Base-by-base conservation (phyloP, 1,140 invertebrate genomes). In the Acromyrmex echinatior region DNA sequence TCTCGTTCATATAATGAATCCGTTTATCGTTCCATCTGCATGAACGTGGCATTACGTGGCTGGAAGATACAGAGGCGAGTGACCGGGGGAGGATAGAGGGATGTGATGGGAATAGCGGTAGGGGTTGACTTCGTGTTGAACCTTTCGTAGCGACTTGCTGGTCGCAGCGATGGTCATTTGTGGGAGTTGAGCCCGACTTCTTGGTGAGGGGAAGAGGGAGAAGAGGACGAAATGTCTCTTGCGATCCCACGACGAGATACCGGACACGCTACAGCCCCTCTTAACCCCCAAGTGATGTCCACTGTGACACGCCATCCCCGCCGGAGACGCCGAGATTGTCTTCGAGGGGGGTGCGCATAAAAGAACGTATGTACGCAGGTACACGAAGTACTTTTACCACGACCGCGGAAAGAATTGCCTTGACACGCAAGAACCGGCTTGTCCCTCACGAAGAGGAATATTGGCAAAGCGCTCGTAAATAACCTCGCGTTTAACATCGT, bases 161-260 rank as follows among this genome's bases (percentile, higher is more conserved):
- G 89, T 82, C 86, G 89, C 87, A 91, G 79, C 93, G 94, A 95
- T 95, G 95, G 95, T 95, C 95, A 95, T 95, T 95, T 95, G 93
- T 92, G 92, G 94, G 88, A 91, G 88, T 88, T 87, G 88, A 90
- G 90, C 87, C 89, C 89, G 90, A 90, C 87, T 92, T 88, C 86
- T 86, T 51, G 77, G 76, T 18, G 39, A 25, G 28, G 39, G 80
- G 56, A 31, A 62, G 56, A 31, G 80, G 12, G 68, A 49, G 70
- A 51, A 71, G 90, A 21, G 93, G 92, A 93, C 94, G 93, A 95
- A 95, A 95, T 95, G 95, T 95, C 94, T 95, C 95, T 92, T 90
- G 93, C 92, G 95, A 95, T 95, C 92, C 92, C 93, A 86, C 82
- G 45, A 86, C 81, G 79, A 94, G 95, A 95, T 95, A 95, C 94